Evolutionary conservation across 1,140 invertebrate genomes (phyloP), one percentile per base, ranked within the genome.

Genomic region (Drosophila elegans): DNA sequence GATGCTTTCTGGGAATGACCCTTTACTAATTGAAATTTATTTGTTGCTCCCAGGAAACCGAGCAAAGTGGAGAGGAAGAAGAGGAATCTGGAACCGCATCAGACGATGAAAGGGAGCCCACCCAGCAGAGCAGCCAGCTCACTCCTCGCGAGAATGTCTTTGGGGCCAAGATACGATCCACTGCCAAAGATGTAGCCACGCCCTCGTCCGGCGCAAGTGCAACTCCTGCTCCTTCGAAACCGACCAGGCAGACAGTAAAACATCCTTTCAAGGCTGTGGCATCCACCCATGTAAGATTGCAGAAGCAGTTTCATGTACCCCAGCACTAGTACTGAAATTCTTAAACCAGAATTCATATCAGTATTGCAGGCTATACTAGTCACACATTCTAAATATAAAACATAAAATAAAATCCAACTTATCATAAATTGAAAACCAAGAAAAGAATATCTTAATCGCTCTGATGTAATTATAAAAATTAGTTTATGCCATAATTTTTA

Each of bases 201-300:
- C 11, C 52, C 1, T 48, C 63, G 9, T 52, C 60, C 5, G 44
- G 60, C 11, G 25, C 29, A 21, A 38, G 61, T 52, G 60, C 38
- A 11, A 61, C 36, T 34, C 6, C 66, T 13, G 44, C 59, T 12
- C 48, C 73, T 2, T 29, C 59, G 4, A 88, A 88, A 21, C 76
- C 85, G 0, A 32, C 46, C 6, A 52, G 84, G 3, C 80, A 84
- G 42, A 63, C 67, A 3, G 73, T 86, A 21, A 91, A 91, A 25
- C 90, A 91, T 76, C 90, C 89, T 6, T 91, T 91, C 7, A 91
- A 91, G 63, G 90, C 90, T n/a, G 80, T 86, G 54, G 82, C 90
- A 21, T 76, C 90, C 16, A 84, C 90, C 25, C 90, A 91, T 74
- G 85, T 91, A 68, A 84, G 90, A 59, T 67, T 90, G 68, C 90